A percentile compares a stretch with the other conserved stretches of the same genome.
Conservation (phyloP, 1,140 invertebrate species). For the Bombus waltoni region DNA sequence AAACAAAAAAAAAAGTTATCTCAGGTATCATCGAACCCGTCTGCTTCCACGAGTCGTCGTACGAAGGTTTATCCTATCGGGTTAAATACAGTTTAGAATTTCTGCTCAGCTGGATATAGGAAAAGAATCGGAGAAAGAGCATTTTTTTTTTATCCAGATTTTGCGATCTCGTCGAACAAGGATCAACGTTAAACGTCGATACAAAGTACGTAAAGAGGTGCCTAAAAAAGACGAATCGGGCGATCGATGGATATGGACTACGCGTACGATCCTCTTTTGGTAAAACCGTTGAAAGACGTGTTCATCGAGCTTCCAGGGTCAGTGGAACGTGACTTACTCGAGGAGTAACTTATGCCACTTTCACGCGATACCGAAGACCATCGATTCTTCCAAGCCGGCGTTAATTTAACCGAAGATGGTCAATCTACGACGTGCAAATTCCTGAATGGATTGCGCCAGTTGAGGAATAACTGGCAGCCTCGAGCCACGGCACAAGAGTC, state of each 20-base stretch:
- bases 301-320: slow-evolving; percentile 55
- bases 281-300: slow-evolving; percentile 57
- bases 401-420: slow-evolving; percentile 58
- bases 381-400: slow-evolving; percentile 50
- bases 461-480: slow-evolving; percentile 37
- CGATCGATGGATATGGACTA: slow-evolving; percentile 43
- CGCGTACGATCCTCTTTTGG: slow-evolving; percentile 43
- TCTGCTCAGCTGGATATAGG: no score
- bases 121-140: no score
- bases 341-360: slow-evolving; percentile 60
- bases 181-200: neutral
- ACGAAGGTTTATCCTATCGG: no score
- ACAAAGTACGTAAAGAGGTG: neutral
- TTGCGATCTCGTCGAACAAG: neutral
- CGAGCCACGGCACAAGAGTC: slow-evolving; percentile 19
- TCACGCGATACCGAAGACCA: slow-evolving; percentile 43
- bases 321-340: slow-evolving; percentile 57
- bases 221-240: neutral
- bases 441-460: slow-evolving; percentile 30
- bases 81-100: no score
- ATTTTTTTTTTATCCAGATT: no score
- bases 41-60: neutral
- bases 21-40: neutral
- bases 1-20: no score
- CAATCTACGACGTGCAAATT: slow-evolving; percentile 44